These are phyloP conservation scores for Piliocolobus tephrosceles DNA, from an alignment of 2,113 vertebrate species.

Conservation along the genomic window DNA sequence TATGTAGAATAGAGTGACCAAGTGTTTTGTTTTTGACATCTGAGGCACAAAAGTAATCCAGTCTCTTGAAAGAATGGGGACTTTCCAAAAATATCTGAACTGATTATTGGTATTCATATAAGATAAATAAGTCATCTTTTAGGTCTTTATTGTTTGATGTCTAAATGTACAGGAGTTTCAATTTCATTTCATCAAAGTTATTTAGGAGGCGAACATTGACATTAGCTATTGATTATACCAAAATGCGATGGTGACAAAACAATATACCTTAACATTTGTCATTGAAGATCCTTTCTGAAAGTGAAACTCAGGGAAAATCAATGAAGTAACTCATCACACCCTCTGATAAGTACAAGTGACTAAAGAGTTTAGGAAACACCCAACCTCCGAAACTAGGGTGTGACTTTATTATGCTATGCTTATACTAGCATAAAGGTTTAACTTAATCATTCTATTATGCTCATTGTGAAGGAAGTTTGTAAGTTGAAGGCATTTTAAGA, in stretches of 20 bases:
- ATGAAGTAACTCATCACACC: neutral
- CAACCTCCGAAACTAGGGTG: neutral
- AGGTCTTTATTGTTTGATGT: neutral
- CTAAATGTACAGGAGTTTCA: neutral
- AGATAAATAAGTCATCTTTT: neutral
- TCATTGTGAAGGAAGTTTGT: neutral
- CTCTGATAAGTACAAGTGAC: neutral
- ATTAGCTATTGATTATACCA: neutral
- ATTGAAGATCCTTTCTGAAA: slow-evolving; percentile 8
- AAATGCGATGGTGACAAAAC: neutral
- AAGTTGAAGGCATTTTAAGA: neutral
- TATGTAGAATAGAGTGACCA: neutral
- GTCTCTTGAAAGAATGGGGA: neutral
- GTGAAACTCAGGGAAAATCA: slow-evolving; percentile 12
- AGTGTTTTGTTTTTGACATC: neutral
- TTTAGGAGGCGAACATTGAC: neutral
- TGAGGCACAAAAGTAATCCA: neutral
- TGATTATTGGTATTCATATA: neutral
- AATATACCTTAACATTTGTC: neutral
- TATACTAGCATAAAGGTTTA: neutral
- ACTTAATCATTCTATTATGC: neutral
- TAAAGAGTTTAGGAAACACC: neutral
- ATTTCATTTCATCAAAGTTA: neutral
- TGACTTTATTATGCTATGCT: neutral
- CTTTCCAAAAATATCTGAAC: slow-evolving; percentile 3